A percentile compares a stretch with the other conserved stretches of the same genome.
Conservation (phyloP, 2,113 vertebrate genomes). For the Thunnus thynnus region DNA sequence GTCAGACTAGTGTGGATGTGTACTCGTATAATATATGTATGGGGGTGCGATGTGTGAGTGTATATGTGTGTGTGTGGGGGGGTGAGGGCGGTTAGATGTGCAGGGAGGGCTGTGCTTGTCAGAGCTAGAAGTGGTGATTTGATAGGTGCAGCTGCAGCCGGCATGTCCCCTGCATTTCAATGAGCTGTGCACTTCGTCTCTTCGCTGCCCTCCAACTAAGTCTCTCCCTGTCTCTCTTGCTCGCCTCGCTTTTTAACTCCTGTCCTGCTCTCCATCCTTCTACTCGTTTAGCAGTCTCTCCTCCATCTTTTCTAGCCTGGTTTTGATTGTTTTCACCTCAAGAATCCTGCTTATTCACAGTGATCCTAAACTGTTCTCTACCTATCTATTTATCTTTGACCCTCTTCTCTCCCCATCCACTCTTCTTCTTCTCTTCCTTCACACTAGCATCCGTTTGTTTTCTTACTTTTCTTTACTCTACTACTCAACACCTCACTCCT, state of each 20-base stretch:
- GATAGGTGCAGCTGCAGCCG: conserved; percentile 89
- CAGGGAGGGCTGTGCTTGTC: conserved; percentile 68
- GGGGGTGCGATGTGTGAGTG: conserved; percentile 1
- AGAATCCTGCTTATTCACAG: conserved; percentile 12
- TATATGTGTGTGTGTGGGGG: conserved; percentile 19
- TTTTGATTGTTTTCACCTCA: not conserved
- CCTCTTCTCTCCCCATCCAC: not conserved
- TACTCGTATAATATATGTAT: conserved; percentile 4
- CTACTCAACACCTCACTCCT: not conserved
- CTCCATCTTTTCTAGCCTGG: conserved; percentile 16
- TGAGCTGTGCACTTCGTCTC: conserved; percentile 77
- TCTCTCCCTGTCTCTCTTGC: conserved; percentile 47
- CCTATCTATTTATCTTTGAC: conserved; percentile 8
- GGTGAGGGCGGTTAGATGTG: conserved; percentile 23
- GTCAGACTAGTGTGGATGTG: conserved; percentile 4
- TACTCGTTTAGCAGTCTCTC: conserved; percentile 45
- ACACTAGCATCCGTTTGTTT: not conserved
- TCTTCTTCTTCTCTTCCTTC: conserved; percentile 1
- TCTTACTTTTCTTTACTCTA: conserved; percentile 10
- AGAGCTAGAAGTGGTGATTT: conserved; percentile 82
- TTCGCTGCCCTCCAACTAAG: conserved; percentile 63
- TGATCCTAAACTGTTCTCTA: conserved; percentile 17
- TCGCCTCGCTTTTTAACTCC: conserved; percentile 44
- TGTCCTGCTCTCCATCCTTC: conserved; percentile 34
- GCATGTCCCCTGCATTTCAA: conserved; percentile 87